phyloP scores from a whole-genome alignment of 2,113 vertebrate species.

The Puma concolor region DNA sequence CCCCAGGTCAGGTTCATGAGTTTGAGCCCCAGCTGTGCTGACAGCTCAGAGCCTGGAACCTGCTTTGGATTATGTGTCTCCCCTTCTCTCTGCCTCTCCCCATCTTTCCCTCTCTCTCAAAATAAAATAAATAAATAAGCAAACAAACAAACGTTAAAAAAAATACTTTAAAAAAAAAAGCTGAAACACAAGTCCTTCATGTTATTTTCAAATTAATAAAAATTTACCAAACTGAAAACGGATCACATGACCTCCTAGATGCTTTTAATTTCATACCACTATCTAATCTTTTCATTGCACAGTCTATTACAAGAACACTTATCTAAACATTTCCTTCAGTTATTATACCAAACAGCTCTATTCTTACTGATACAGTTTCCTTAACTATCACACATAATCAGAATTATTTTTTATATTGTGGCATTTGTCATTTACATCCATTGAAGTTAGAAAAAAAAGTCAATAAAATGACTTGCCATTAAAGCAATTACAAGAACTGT shows the following conservation, averaged over 20 bases:
- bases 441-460: background rate
- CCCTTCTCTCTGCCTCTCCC: too few relatives aligned
- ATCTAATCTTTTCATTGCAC: constrained; percentile 47
- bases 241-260: background rate
- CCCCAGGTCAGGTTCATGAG: too few relatives aligned
- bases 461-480: constrained; percentile 38
- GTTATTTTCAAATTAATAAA: constrained; percentile 44
- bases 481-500: constrained; percentile 50
- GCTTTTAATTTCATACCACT: background rate
- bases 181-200: background rate
- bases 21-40: too few relatives aligned
- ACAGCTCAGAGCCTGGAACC: too few relatives aligned
- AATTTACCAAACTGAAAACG: background rate
- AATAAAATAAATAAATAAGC: too few relatives aligned
- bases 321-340: constrained; percentile 51
- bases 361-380: constrained; percentile 19
- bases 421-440: background rate
- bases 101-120: too few relatives aligned
- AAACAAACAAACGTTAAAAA: background rate
- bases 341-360: constrained; percentile 44
- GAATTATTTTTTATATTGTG: constrained; percentile 7
- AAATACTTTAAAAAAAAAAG: background rate
- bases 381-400: background rate
- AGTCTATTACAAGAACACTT: constrained; percentile 28
- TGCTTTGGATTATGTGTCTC: too few relatives aligned